Percentiles rank a stretch among this genome's conserved stretches.
These are phyloP conservation scores for Drosophila watanabei DNA, from an alignment of 1,140 invertebrate genomes.

Conservation along the genomic window DNA sequence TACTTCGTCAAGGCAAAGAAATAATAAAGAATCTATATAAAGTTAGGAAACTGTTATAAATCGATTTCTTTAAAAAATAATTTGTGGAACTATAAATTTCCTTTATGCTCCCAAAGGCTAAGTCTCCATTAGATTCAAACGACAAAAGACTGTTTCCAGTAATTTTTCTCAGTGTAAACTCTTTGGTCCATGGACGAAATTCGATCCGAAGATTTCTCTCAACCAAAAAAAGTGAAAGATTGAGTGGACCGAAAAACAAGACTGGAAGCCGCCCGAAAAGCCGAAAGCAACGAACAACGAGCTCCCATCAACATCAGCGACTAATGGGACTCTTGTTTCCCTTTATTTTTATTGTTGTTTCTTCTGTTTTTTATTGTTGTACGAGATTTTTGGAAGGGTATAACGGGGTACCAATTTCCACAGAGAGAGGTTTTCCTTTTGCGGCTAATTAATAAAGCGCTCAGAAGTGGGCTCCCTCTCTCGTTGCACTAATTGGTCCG, in stretches of 20 bases:
- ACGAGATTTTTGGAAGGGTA: slow-evolving; percentile 2
- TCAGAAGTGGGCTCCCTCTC: slow-evolving; percentile 67
- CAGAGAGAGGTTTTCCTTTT: slow-evolving; percentile 59
- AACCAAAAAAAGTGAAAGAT: slow-evolving; percentile 48
- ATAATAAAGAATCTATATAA: too few species aligned
- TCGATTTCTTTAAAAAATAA: too few species aligned
- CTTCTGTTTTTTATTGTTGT: background rate
- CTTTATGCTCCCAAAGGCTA: background rate
- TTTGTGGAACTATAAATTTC: background rate
- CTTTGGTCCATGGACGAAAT: slow-evolving; percentile 24
- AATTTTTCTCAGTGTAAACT: slow-evolving; percentile 9
- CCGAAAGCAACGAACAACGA: slow-evolving; percentile 29
- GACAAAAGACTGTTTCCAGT: too few species aligned
- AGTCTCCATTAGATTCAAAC: too few species aligned
- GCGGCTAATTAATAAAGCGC: slow-evolving; percentile 75
- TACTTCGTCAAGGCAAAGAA: too few species aligned
- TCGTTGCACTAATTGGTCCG: slow-evolving; percentile 74
- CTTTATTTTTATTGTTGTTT: background rate
- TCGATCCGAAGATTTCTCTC: slow-evolving; percentile 40
- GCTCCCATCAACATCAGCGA: slow-evolving; percentile 73
- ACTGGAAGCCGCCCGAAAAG: slow-evolving; percentile 70
- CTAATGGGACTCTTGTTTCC: slow-evolving; percentile 68
- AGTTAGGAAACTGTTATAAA: too few species aligned
- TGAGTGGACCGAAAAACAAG: slow-evolving; percentile 59
- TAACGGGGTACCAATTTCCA: slow-evolving; percentile 59